A percentile compares a stretch with the other conserved stretches of the same genome.
Conservation (phyloP, 2,888 invertebrate genomes). For the Ectobius pallidus region DNA sequence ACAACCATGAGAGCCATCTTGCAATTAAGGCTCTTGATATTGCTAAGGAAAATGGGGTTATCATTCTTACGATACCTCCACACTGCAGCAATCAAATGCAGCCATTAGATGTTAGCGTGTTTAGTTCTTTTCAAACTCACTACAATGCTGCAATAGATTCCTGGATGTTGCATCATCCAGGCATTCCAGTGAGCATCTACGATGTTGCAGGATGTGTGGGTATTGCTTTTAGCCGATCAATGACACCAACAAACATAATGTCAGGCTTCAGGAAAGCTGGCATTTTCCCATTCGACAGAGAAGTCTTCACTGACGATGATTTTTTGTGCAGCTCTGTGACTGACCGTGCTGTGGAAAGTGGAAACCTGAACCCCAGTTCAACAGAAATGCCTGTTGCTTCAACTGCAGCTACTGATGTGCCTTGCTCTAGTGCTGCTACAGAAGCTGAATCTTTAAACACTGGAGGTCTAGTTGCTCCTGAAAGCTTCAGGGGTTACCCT, state of each 20-base stretch:
- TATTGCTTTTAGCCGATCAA: constrained; percentile 49
- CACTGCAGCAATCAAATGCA: constrained; percentile 53
- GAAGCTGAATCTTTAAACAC: neutral
- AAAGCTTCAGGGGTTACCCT: neutral
- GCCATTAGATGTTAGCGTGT: constrained; percentile 49
- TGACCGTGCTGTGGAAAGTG: constrained; percentile 38
- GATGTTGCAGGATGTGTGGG: constrained; percentile 51
- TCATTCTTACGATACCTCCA: constrained; percentile 52
- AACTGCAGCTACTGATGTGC: neutral
- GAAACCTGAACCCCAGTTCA: neutral
- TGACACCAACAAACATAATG: constrained; percentile 51
- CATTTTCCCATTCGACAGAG: constrained; percentile 49
- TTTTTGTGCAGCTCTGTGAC: constrained; percentile 48
- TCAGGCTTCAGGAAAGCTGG: constrained; percentile 50
- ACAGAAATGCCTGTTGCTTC: too few relatives aligned
- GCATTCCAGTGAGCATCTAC: constrained; percentile 53
- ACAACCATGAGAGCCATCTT: constrained; percentile 51
- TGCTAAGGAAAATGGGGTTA: constrained; percentile 51
- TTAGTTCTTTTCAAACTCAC: constrained; percentile 47
- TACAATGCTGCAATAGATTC: constrained; percentile 46
- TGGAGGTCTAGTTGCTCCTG: neutral
- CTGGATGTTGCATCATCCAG: constrained; percentile 52
- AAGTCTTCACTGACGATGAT: constrained; percentile 49
- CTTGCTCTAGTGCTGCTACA: neutral
- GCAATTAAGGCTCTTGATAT: constrained; percentile 47